Conservation (phyloP, 2,113 vertebrate species). For the Emydura subglobosa region DNA sequence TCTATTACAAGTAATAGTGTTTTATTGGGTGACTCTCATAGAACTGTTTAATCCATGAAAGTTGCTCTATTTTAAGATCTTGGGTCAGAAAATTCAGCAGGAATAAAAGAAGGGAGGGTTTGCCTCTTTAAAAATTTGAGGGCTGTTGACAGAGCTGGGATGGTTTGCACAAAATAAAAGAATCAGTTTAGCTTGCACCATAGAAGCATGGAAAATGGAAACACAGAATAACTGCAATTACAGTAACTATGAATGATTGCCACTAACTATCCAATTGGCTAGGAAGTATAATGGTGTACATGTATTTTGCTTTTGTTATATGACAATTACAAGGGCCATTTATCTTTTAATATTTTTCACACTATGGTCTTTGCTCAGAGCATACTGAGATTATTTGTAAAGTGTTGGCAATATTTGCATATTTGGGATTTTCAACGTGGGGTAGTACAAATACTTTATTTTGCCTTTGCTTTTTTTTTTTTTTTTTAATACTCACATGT, state of each 20-base stretch:
- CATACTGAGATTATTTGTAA: background rate
- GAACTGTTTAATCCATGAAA: constrained; percentile 72
- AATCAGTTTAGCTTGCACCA: constrained; percentile 28
- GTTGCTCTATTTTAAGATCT: constrained; percentile 61
- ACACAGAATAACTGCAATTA: constrained; percentile 3
- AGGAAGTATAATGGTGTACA: background rate
- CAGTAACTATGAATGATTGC: background rate
- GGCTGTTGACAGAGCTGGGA: constrained; percentile 47
- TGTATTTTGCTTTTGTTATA: background rate
- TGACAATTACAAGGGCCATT: background rate
- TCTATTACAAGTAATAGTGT: constrained; percentile 82
- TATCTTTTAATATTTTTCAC: background rate
- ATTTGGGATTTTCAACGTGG: background rate
- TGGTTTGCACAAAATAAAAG: constrained; percentile 68
- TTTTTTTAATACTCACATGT: background rate
- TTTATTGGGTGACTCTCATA: constrained; percentile 77
- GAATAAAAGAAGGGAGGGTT: constrained; percentile 30
- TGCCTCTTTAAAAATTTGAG: constrained; percentile 64
- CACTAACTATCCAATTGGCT: background rate
- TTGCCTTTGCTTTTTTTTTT: background rate
- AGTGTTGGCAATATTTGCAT: background rate
- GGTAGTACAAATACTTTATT: background rate
- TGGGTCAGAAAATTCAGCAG: constrained; percentile 62
- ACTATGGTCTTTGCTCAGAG: background rate
- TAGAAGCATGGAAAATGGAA: constrained; percentile 26